phyloP scores from a whole-genome alignment of 2,888 invertebrate species.

The Phania funesta region DNA sequence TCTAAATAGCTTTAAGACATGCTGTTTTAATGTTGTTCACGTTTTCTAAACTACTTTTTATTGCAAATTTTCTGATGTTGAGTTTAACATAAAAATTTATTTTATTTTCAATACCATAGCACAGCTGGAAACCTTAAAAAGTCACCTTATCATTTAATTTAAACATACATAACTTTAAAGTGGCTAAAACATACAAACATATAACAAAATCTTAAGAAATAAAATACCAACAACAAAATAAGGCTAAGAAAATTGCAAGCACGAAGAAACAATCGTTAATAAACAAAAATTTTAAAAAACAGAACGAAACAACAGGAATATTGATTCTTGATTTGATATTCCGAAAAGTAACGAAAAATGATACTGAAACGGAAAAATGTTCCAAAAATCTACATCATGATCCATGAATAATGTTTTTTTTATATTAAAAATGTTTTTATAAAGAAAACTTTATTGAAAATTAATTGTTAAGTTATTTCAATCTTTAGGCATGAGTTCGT shows the following conservation, averaged over 20 bases:
- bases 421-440: no score
- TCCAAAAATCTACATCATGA: no score
- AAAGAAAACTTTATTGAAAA: no score
- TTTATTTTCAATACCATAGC: slow-evolving; percentile 21
- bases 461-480: no score
- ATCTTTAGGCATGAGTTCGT: no score
- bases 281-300: no score
- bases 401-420: no score
- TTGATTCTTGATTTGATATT: no score
- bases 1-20: background rate
- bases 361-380: no score
- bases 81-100: slow-evolving; percentile 3
- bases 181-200: background rate
- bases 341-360: no score
- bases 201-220: background rate
- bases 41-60: slow-evolving; percentile 27
- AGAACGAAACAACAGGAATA: no score
- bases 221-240: slow-evolving; percentile 2
- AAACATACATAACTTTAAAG: slow-evolving; percentile 17
- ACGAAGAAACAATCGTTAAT: background rate
- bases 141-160: slow-evolving; percentile 1
- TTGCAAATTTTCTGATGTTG: slow-evolving; percentile 26
- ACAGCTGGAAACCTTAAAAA: slow-evolving; percentile 20
- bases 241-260: background rate
- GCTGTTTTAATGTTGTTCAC: slow-evolving; percentile 36